A percentile compares a stretch with the other conserved stretches of the same genome.
These are phyloP conservation scores for Acanthosoma haemorrhoidale DNA, from an alignment of 2,888 invertebrate genomes.

Conservation along the genomic window DNA sequence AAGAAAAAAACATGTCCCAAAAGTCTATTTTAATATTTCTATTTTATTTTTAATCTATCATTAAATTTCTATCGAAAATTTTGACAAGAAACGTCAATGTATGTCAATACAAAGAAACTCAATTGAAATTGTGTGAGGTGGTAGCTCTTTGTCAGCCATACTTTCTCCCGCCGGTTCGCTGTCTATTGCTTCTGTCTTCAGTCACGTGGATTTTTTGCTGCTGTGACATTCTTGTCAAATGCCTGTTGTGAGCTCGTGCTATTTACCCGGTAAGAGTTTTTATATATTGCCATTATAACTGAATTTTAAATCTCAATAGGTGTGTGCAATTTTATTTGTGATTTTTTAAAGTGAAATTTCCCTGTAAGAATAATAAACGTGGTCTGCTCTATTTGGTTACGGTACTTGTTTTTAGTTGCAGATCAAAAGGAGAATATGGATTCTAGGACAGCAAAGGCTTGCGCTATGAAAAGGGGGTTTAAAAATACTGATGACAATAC, in stretches of 20 bases:
- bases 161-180: slow-evolving; percentile 4
- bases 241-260: no score
- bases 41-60: no score
- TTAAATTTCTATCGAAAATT: no score
- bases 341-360: no score
- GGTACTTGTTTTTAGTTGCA: not conserved
- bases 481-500: slow-evolving; percentile 38
- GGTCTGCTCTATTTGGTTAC: not conserved
- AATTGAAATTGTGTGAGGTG: not conserved
- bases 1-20: no score
- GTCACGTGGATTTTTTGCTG: not conserved
- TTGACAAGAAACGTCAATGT: no score
- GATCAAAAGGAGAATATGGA: not conserved
- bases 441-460: not conserved
- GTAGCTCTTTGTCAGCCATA: not conserved
- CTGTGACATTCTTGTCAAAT: not conserved
- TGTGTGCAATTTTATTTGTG: no score
- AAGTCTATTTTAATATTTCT: no score
- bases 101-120: no score
- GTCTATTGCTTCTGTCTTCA: not conserved
- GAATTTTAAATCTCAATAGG: no score
- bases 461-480: not conserved
- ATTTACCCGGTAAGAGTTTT: no score
- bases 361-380: not conserved
- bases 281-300: no score